These are phyloP conservation scores for Aplodontia rufa DNA, from an alignment of 2,113 vertebrate species.

Conservation along the genomic window DNA sequence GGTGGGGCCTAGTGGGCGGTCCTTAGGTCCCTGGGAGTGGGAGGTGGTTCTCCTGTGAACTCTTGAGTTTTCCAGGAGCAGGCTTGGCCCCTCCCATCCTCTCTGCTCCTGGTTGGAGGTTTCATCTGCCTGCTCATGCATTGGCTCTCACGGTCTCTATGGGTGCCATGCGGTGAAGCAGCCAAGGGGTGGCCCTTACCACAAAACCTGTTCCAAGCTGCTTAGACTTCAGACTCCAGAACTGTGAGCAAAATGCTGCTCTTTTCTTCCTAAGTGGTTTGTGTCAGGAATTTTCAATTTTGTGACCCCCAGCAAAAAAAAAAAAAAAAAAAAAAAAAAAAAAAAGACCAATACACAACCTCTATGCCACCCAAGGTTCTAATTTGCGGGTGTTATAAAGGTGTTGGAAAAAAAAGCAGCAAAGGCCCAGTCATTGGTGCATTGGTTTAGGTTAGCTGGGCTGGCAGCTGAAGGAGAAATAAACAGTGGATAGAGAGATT, in stretches of 20 bases:
- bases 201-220: not conserved
- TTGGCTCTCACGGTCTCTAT: not conserved
- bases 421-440: too few relatives aligned
- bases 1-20: not conserved
- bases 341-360: not conserved
- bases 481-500: not conserved
- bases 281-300: not conserved
- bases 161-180: not conserved
- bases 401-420: too few relatives aligned
- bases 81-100: not conserved
- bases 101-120: not conserved
- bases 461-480: not conserved
- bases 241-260: not conserved
- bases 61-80: not conserved
- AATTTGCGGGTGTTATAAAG: not conserved
- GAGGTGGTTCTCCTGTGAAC: not conserved
- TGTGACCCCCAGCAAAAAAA: too few relatives aligned
- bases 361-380: not conserved
- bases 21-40: not conserved
- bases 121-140: not conserved
- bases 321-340: too few relatives aligned
- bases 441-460: not conserved
- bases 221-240: not conserved
- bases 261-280: not conserved
- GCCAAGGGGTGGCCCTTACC: not conserved